Evolutionary conservation across 2,797 vertebrate species (phyloP), one percentile per base, ranked within the genome.

Genomic region (Eutrigla gurnardus): DNA sequence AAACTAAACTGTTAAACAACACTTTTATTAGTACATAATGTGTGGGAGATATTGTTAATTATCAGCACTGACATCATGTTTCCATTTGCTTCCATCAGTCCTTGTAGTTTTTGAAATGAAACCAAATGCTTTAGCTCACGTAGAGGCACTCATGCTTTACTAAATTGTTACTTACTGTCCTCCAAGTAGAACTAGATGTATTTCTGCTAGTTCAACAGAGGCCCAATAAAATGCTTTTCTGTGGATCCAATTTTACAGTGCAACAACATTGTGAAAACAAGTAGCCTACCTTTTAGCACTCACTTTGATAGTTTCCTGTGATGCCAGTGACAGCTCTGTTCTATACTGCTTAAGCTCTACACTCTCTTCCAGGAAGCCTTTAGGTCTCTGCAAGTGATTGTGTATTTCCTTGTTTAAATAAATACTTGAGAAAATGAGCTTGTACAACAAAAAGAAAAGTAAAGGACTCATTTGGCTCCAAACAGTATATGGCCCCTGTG

Each of bases 331-430:
- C 73, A 64, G 63, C 11, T 43, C 71, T 70, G 32, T 54, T 74
- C 65, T 67, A 39, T 6, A 18, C 70, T 57, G 40, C 36, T 14
- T 65, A 67, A 60, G 60, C 64, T 75, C 73, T 45, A 75, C 42
- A 61, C 18, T 60, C 60, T 65, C 65, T 63, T 82, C 77, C 62
- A 81, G 77, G 71, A 89, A 80, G 47, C 60, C 62, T 50, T 81
- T 25, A 58, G 57, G 64, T 77, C 78, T 77, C 79, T 81, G 50
- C 25, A 61, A 32, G 67, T 80, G 75, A 81, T 80, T 78, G 67
- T 73, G 45, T 68, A 62, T 84, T 74, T 86, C 54, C 67, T 80
- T 89, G 57, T 81, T 84, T 77, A 89, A 93, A 93, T 88, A 84
- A 92, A 87, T 88, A 88, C 32, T 45, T 36, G 32, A 70, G 75